Percentiles rank a stretch among this genome's conserved stretches.
Evolutionary conservation across 2,113 vertebrate genomes (phyloP).

Genomic region (Eretmochelys imbricata): DNA sequence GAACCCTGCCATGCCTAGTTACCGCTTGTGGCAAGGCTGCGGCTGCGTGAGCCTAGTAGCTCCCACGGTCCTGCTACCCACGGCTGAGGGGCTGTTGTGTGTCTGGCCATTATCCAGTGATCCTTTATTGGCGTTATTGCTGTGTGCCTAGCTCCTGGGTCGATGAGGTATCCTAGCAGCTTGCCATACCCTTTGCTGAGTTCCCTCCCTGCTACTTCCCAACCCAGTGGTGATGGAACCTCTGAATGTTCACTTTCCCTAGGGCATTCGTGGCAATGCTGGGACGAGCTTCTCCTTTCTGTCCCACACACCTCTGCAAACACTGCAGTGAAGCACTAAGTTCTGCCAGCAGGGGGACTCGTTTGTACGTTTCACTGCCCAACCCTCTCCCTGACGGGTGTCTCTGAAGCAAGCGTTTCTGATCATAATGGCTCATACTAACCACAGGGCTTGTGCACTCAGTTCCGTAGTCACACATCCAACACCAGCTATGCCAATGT

Average conservation of each 20-base stretch:
- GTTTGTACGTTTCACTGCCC: not conserved
- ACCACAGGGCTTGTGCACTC: not conserved
- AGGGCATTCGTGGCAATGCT: too few relatives aligned
- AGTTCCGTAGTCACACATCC: not conserved
- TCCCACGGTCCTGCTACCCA: not conserved
- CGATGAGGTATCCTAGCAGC: not conserved
- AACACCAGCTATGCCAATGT: not conserved
- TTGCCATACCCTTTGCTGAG: not conserved
- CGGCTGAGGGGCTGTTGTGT: not conserved
- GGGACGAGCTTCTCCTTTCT: not conserved
- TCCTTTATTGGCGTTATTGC: not conserved
- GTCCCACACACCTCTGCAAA: not conserved
- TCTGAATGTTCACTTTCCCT: not conserved
- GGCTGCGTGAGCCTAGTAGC: not conserved
- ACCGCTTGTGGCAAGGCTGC: not conserved
- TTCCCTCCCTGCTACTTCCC: not conserved
- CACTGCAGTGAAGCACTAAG: not conserved
- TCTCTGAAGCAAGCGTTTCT: not conserved
- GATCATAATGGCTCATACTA: not conserved
- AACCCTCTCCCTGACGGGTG: not conserved
- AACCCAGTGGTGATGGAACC: not conserved
- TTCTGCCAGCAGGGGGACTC: not conserved
- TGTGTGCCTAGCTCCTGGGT: not conserved
- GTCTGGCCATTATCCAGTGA: not conserved
- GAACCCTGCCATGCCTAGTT: not conserved